A percentile compares a stretch with the other conserved stretches of the same genome.
phyloP scores from a whole-genome alignment of 1,140 invertebrate species.

The Acyrthosiphon pisum region DNA sequence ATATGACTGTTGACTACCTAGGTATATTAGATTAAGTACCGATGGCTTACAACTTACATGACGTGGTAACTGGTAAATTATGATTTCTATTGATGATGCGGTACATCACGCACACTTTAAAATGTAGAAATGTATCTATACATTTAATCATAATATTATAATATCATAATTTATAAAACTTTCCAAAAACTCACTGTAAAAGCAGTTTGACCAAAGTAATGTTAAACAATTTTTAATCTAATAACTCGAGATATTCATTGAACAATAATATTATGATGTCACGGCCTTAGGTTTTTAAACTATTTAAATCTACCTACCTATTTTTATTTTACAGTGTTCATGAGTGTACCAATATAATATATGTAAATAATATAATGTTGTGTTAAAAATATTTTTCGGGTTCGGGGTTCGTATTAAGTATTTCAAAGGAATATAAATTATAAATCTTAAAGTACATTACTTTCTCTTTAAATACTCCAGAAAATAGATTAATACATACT shows the following conservation, averaged over 20 bases:
- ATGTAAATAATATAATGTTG: not conserved
- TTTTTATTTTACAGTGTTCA: not conserved
- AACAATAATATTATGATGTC: not conserved
- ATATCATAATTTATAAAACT: not conserved
- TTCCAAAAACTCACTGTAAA: not conserved
- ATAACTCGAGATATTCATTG: not conserved
- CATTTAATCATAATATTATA: not conserved
- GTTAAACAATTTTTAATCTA: not conserved
- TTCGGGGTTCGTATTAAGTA: not conserved
- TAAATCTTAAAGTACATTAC: not conserved
- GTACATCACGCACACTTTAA: not conserved
- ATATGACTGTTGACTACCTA: not conserved
- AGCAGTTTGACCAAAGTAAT: not conserved
- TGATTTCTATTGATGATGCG: not conserved
- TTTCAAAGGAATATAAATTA: not conserved
- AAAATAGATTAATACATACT: not conserved
- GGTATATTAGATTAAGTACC: not conserved
- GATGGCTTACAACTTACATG: not conserved
- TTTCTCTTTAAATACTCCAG: slow-evolving; percentile 15
- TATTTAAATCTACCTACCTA: not conserved
- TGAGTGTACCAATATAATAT: not conserved
- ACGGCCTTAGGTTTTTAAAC: not conserved
- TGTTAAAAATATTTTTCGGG: not conserved
- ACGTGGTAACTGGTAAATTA: not conserved
- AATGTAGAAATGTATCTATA: not conserved